Base-by-base conservation (phyloP, 2,797 vertebrate genomes). In the Dallia pectoralis region DNA sequence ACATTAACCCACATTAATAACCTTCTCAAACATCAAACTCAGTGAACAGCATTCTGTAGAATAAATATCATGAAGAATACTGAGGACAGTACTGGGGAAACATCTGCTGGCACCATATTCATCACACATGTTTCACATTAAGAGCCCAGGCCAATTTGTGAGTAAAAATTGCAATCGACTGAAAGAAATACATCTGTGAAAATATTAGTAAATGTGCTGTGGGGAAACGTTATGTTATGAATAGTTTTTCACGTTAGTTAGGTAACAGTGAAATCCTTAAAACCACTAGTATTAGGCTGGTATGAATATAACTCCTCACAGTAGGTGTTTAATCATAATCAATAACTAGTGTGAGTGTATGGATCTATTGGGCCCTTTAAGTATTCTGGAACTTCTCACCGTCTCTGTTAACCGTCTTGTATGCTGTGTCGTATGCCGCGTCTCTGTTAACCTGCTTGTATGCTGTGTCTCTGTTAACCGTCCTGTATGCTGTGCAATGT, bases 401-500 rank as follows among this genome's bases (percentile, higher is more conserved):
- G 19, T 49, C 48, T 49, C n/a, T n/a, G n/a, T n/a, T n/a, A n/a
- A n/a, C n/a, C n/a, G n/a, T n/a, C n/a, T n/a, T n/a, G n/a, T n/a
- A n/a, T n/a, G n/a, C n/a, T n/a, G n/a, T 36, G 40, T 44, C 40
- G n/a, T n/a, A n/a, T n/a, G n/a, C n/a, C n/a, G n/a, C n/a, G n/a
- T 36, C n/a, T n/a, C n/a, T n/a, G n/a, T n/a, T n/a, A n/a, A n/a
- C n/a, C n/a, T n/a, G n/a, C n/a, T n/a, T n/a, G n/a, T n/a, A n/a
- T n/a, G n/a, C n/a, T n/a, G 12, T 36, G 40, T 44, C 40, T 44
- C 40, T 44, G 3, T 83, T 76, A 78, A 75, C 67, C 74, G 84
- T 86, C 82, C 79, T 36, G 80, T 59, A 71, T 79, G 48, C 72
- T 81, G 74, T 77, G 81, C 78, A 84, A 84, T 74, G 74, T 76